Evolutionary conservation across 2,797 vertebrate species (phyloP).

Genomic region (Peromyscus melanophrys): DNA sequence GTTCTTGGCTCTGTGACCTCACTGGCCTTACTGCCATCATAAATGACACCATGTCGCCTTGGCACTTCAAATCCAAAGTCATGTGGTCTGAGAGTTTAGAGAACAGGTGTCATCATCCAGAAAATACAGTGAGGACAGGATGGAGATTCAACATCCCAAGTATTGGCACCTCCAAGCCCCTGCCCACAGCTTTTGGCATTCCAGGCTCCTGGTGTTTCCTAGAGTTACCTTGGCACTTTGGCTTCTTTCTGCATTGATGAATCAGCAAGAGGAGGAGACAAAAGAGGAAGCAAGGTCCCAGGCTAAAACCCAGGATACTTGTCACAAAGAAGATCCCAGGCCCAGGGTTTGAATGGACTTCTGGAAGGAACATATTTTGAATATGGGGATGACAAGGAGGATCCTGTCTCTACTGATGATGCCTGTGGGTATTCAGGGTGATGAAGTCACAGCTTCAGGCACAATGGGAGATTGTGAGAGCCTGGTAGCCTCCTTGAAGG

Average conservation of each 20-base stretch:
- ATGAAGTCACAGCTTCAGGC: slow-evolving; percentile 69
- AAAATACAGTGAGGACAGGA: neutral
- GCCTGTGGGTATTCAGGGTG: neutral
- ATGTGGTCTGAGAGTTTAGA: neutral
- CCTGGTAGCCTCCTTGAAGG: neutral
- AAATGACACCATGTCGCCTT: neutral
- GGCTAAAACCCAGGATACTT: slow-evolving; percentile 41
- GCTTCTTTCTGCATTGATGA: slow-evolving; percentile 42
- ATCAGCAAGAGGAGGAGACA: slow-evolving; percentile 53
- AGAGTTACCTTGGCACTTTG: slow-evolving; percentile 43
- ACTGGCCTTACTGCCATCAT: neutral
- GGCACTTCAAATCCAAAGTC: neutral
- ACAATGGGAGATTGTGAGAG: slow-evolving; percentile 76
- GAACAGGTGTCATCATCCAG: neutral
- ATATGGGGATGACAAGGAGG: neutral
- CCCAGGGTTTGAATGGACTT: neutral
- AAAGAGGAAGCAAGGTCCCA: slow-evolving; percentile 65
- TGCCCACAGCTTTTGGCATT: neutral
- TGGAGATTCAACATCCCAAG: neutral
- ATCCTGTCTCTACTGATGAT: neutral
- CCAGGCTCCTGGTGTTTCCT: neutral
- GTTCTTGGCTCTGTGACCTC: neutral
- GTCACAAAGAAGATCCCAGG: slow-evolving; percentile 55
- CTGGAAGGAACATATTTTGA: slow-evolving; percentile 36
- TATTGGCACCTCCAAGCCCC: neutral